phyloP scores from a whole-genome alignment of 2,797 vertebrate genomes.

The Cheirogaleus major region DNA sequence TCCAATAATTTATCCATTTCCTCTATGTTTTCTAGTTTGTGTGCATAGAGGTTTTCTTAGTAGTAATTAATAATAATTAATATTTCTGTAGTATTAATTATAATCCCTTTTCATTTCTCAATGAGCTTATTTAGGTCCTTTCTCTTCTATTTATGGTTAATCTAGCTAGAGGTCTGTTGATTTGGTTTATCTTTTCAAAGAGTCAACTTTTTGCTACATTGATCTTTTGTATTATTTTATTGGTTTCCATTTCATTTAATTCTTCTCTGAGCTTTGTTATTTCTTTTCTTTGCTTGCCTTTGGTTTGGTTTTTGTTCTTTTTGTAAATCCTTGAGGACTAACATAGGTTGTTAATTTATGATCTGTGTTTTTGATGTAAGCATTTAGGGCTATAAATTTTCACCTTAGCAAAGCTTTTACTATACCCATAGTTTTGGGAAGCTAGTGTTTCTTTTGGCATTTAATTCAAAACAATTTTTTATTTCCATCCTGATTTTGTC shows the following conservation, averaged over 20 bases:
- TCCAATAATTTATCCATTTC: background rate
- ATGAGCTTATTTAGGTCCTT: background rate
- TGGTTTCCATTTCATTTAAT: background rate
- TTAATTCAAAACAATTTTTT: background rate
- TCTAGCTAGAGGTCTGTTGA: background rate
- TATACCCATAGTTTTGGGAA: background rate
- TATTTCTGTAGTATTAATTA: background rate
- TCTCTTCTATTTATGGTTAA: background rate
- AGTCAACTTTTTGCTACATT: background rate
- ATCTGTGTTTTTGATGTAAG: background rate
- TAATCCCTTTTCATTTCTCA: background rate
- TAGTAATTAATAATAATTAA: background rate
- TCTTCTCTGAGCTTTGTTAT: background rate
- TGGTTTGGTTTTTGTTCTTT: background rate
- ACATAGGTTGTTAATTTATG: background rate
- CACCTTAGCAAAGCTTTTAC: background rate
- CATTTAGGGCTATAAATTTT: background rate
- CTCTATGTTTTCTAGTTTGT: background rate
- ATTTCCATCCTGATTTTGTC: background rate
- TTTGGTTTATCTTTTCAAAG: background rate
- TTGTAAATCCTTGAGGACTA: background rate
- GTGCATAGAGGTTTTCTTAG: background rate
- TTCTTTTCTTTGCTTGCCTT: background rate
- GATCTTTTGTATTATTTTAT: background rate
- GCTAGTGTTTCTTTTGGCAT: background rate